phyloP scores from a whole-genome alignment of 2,888 invertebrate genomes.

The Drosophila testacea region DNA sequence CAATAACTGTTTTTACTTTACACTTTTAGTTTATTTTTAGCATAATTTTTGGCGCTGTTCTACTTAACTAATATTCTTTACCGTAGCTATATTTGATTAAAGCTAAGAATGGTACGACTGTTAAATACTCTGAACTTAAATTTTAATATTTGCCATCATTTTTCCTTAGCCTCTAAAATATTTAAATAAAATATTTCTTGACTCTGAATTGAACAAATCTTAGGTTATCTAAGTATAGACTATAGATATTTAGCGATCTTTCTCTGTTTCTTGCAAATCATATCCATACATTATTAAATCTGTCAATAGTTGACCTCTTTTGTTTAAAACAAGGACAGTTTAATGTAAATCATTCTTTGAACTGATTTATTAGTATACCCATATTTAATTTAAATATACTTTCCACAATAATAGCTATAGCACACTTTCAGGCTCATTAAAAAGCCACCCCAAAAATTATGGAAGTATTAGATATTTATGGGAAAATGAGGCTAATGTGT shows the following conservation, averaged over 20 bases:
- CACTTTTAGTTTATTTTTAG: constrained; percentile 45
- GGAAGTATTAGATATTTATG: neutral
- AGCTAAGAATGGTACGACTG: neutral
- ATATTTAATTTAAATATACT: too few species aligned
- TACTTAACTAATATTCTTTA: constrained; percentile 12
- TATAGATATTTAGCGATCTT: too few species aligned
- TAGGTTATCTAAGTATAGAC: too few species aligned
- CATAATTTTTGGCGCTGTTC: constrained; percentile 20
- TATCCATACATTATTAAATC: too few species aligned
- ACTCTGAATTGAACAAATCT: neutral
- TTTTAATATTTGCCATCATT: neutral
- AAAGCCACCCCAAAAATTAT: neutral
- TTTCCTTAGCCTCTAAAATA: neutral
- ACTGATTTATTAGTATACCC: too few species aligned
- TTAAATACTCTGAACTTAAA: neutral
- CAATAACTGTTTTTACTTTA: constrained; percentile 11
- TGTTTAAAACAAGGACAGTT: too few species aligned
- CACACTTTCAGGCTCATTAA: neutral
- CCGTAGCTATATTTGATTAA: neutral
- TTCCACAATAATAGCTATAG: neutral
- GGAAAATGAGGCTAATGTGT: neutral
- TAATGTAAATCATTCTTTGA: too few species aligned
- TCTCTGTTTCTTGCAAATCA: too few species aligned
- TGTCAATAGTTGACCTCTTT: too few species aligned
- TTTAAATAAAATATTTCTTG: neutral